These are phyloP conservation scores for Archips crataeganus DNA, from an alignment of 2,888 invertebrate genomes.

Conservation along the genomic window DNA sequence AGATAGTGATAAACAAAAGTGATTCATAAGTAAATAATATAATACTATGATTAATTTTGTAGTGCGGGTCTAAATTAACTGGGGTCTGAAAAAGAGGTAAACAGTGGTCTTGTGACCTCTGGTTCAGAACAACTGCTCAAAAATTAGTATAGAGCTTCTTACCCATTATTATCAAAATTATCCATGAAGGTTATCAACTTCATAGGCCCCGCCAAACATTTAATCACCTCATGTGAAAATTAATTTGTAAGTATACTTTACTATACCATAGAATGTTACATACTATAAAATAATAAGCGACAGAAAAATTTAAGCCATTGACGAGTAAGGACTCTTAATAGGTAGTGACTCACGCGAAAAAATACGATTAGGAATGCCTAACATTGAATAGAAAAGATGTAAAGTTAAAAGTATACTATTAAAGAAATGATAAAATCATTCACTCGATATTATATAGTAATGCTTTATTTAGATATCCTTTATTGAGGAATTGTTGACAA, in stretches of 20 bases:
- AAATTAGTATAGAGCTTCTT: background rate
- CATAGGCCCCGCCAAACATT: background rate
- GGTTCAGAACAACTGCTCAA: background rate
- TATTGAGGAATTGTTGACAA: slow-evolving; percentile 21
- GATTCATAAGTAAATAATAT: too few relatives aligned
- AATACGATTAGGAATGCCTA: slow-evolving; percentile 14
- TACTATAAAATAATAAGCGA: background rate
- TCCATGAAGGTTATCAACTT: background rate
- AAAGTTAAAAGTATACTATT: background rate
- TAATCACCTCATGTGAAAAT: background rate
- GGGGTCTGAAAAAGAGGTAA: too few relatives aligned
- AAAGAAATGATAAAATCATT: background rate
- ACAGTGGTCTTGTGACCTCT: background rate
- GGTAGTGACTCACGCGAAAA: slow-evolving; percentile 34
- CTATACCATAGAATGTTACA: background rate
- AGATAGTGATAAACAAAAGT: too few relatives aligned
- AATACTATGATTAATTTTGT: too few relatives aligned
- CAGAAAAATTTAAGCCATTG: background rate
- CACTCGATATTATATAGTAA: background rate
- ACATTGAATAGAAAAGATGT: background rate
- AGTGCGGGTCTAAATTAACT: too few relatives aligned
- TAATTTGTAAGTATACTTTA: background rate
- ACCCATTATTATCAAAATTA: background rate
- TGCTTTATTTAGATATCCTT: background rate
- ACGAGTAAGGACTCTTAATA: slow-evolving; percentile 15